phyloP scores from a whole-genome alignment of 2,113 vertebrate genomes.

The Polyodon spathula region DNA sequence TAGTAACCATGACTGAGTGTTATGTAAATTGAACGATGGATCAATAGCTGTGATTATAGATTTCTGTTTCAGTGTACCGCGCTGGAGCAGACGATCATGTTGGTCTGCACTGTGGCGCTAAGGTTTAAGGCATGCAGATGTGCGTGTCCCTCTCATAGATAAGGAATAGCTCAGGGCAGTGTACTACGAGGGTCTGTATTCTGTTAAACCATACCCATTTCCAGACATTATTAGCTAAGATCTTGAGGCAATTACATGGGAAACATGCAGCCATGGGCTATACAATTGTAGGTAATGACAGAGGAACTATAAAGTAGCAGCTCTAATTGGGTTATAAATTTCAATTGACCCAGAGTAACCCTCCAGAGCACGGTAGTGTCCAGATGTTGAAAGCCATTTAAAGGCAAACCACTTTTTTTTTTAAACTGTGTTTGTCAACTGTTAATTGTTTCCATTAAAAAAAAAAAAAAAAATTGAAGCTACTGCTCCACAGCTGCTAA shows the following conservation, averaged over 20 bases:
- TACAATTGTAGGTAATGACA: constrained; percentile 8
- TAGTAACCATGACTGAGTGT: too few species aligned
- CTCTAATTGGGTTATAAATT: constrained; percentile 21
- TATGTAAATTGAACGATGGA: too few species aligned
- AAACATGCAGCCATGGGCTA: not conserved
- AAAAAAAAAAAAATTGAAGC: constrained; percentile 9
- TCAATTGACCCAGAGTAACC: not conserved
- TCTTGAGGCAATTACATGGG: constrained; percentile 6
- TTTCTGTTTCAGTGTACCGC: too few species aligned
- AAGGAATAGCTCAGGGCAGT: not conserved
- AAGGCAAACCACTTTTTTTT: constrained; percentile 14
- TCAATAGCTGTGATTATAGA: too few species aligned
- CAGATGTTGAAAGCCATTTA: constrained; percentile 30
- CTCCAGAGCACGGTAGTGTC: constrained; percentile 15
- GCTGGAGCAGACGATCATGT: too few species aligned
- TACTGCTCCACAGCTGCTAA: constrained; percentile 2
- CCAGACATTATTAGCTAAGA: not conserved
- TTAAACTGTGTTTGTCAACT: constrained; percentile 22
- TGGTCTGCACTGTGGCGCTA: too few species aligned
- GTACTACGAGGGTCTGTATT: constrained; percentile 4
- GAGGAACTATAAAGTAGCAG: constrained; percentile 23
- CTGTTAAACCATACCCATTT: constrained; percentile 2
- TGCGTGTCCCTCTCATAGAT: not conserved
- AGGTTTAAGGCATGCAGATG: not conserved
- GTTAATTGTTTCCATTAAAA: constrained; percentile 18